Base-by-base conservation (phyloP, 2,888 invertebrate genomes). In the Sphaeridia pumilis region DNA sequence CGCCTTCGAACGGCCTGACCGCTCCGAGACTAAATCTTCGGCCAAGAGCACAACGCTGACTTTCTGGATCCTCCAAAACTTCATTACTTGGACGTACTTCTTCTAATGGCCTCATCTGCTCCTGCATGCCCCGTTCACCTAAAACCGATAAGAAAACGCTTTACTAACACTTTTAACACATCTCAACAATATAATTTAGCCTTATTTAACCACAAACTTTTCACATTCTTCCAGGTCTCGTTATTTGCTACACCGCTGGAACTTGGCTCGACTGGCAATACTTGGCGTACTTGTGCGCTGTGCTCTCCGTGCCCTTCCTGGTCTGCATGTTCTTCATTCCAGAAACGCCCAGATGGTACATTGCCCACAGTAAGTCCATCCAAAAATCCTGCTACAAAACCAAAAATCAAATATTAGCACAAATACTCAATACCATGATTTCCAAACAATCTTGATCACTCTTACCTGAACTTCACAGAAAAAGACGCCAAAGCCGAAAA, bases 261-360 rank as follows among this genome's bases (percentile, higher is more conserved):
- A 78, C 80, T 65, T 81, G 80, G 61, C 70, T 87, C 47, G 74
- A 83, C 66, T 94, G 92, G 92, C 80, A 80, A 21, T 71, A 78
- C 56, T 72, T 93, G 57, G 92, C 92, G 2, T 77, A 81, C 57
- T 69, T 89, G 26, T 90, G 88, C 25, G 81, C 83, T 1, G 71
- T 78, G 1, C 71, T 90, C 28, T 83, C 89, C 0, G 68, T 88
- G 45, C 82, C 89, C 2, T 87, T 87, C 69, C 74, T 88, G 43
- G 67, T 87, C 12, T 70, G 85, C 45, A 84, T 86, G 79, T 78
- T 86, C 66, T 71, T 84, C 41, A 83, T 90, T 59, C 93, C 93
- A 1, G 94, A 95, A 73, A 89, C 93, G 1, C 94, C 94, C 0
- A 79, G 87, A 60, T 93, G 88, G 87, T 84, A 83, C 69, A 78